These are phyloP conservation scores for Nebria brevicollis DNA, from an alignment of 2,888 invertebrate species.

Conservation along the genomic window DNA sequence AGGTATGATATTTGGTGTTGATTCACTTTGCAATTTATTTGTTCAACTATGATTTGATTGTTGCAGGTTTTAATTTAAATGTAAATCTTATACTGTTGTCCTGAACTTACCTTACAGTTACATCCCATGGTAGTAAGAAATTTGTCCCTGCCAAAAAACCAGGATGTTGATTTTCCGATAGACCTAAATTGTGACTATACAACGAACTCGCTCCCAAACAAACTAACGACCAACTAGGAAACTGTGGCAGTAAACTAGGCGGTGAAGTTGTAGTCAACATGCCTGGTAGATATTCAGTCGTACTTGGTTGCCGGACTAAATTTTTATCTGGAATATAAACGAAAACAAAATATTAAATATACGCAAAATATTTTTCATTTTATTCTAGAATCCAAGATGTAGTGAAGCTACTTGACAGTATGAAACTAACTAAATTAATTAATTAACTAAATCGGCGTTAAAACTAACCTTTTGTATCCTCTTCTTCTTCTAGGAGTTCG, in stretches of 20 bases:
- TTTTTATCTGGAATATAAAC: conserved; percentile 63
- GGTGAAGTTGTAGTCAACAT: conserved; percentile 88
- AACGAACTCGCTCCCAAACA: conserved; percentile 90
- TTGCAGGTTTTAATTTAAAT: neutral
- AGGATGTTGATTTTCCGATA: conserved; percentile 86
- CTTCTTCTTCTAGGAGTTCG: conserved; percentile 43
- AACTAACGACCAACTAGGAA: conserved; percentile 90
- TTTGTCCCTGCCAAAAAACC: conserved; percentile 91
- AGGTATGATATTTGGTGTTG: no score
- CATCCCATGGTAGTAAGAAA: conserved; percentile 94
- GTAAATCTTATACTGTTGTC: neutral
- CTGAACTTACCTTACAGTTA: conserved; percentile 66
- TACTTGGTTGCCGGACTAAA: conserved; percentile 77
- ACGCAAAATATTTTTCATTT: no score
- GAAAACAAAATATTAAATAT: conserved; percentile 15
- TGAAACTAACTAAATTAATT: no score
- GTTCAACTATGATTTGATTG: neutral
- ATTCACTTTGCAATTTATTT: no score
- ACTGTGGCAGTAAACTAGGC: conserved; percentile 81
- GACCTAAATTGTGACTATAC: conserved; percentile 88
- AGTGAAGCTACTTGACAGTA: no score
- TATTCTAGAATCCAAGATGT: no score
- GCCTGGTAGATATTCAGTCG: conserved; percentile 90
- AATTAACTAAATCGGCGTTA: no score
- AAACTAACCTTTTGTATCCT: conserved; percentile 53